phyloP scores from a whole-genome alignment of 2,888 invertebrate genomes.

The Leucania comma region DNA sequence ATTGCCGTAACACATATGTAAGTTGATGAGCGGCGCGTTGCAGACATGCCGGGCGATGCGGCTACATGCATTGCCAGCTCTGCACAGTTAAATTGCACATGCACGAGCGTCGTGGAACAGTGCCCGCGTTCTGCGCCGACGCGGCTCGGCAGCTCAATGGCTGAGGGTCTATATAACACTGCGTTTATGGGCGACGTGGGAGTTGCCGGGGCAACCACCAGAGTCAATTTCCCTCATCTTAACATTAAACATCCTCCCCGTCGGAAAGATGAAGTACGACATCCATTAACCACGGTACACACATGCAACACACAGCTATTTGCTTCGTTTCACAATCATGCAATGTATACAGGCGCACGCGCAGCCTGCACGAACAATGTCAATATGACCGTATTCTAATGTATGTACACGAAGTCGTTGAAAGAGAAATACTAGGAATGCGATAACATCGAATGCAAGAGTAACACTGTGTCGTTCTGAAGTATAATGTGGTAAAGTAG shows the following conservation, averaged over 20 bases:
- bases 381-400: constrained; percentile 75
- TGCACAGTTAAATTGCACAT: constrained; percentile 72
- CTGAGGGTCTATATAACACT: constrained; percentile 85
- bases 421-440: constrained; percentile 78
- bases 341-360: constrained; percentile 80
- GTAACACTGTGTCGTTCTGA: constrained; percentile 82
- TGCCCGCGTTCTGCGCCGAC: constrained; percentile 68
- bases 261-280: constrained; percentile 89
- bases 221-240: constrained; percentile 90
- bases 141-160: constrained; percentile 30
- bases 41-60: constrained; percentile 83
- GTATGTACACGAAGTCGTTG: constrained; percentile 80
- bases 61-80: constrained; percentile 75
- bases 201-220: constrained; percentile 84
- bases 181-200: constrained; percentile 83
- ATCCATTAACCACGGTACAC: constrained; percentile 87
- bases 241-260: constrained; percentile 87
- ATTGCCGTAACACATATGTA: constrained; percentile 78
- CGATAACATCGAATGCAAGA: constrained; percentile 84
- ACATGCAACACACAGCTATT: constrained; percentile 90
- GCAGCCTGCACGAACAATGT: constrained; percentile 69
- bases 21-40: constrained; percentile 71
- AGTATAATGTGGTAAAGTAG: constrained; percentile 80
- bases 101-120: constrained; percentile 64
- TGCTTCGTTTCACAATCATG: constrained; percentile 87